These are phyloP conservation scores for Lepilemur septentrionalis DNA, from an alignment of 2,797 vertebrate genomes.

Conservation along the genomic window DNA sequence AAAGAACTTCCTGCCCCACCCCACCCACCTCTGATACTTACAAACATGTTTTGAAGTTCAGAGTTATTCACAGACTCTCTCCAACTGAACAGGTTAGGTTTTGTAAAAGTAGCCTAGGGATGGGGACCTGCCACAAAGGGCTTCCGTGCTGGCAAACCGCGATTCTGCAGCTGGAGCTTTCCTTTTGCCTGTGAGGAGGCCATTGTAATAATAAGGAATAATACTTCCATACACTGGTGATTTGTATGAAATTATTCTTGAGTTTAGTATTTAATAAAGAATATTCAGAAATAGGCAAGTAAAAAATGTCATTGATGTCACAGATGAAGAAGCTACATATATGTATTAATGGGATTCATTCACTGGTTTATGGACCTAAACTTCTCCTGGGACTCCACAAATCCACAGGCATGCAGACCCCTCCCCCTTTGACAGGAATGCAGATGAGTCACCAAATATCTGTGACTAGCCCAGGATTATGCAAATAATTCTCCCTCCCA, in stretches of 20 bases:
- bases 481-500: neutral
- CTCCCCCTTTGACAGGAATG: neutral
- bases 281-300: conserved; percentile 60
- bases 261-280: conserved; percentile 75
- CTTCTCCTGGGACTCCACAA: conserved; percentile 50
- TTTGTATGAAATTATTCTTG: conserved; percentile 67
- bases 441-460: neutral
- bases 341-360: conserved; percentile 70
- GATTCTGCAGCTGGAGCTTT: neutral
- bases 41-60: neutral
- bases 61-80: neutral
- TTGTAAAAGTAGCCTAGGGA: neutral
- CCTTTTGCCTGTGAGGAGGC: neutral
- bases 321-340: conserved; percentile 60
- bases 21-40: neutral
- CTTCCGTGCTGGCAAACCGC: neutral
- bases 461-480: neutral
- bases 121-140: neutral
- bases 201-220: neutral
- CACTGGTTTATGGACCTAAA: conserved; percentile 59
- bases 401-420: neutral
- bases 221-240: conserved; percentile 38
- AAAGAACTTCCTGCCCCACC: neutral
- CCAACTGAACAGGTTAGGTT: neutral
- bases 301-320: conserved; percentile 63